These are phyloP conservation scores for Mythimna impura DNA, from an alignment of 2,888 invertebrate genomes.

Conservation along the genomic window DNA sequence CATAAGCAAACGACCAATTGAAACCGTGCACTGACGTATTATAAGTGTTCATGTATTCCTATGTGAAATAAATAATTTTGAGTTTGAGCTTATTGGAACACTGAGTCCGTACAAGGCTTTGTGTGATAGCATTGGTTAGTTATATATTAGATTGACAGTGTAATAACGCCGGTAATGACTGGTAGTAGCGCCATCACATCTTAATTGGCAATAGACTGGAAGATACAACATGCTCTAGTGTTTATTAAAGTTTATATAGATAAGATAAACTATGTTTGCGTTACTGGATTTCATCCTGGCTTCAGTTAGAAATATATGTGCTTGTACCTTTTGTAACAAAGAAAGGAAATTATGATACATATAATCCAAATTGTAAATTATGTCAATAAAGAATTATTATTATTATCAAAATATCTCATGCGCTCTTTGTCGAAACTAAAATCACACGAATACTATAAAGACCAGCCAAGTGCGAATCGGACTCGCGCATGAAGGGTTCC, in stretches of 20 bases:
- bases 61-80: too few relatives aligned
- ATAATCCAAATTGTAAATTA: background rate
- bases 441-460: too few relatives aligned
- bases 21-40: too few relatives aligned
- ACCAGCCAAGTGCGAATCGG: too few relatives aligned
- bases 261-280: background rate
- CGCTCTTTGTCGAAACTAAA: too few relatives aligned
- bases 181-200: slow-evolving; percentile 17
- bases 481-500: too few relatives aligned
- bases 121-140: slow-evolving; percentile 3
- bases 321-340: background rate
- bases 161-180: slow-evolving; percentile 43
- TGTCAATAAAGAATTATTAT: too few relatives aligned
- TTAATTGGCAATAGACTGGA: slow-evolving; percentile 36
- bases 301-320: background rate
- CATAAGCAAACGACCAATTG: too few relatives aligned
- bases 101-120: background rate
- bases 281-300: background rate
- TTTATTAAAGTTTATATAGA: slow-evolving; percentile 25
- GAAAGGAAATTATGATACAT: background rate
- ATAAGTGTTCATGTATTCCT: too few relatives aligned
- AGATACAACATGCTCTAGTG: slow-evolving; percentile 11
- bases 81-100: too few relatives aligned
- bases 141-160: slow-evolving; percentile 34
- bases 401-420: background rate